A percentile compares a stretch with the other conserved stretches of the same genome.
These are phyloP conservation scores for Nettapus auritus DNA, from an alignment of 2,113 vertebrate genomes.

Conservation along the genomic window DNA sequence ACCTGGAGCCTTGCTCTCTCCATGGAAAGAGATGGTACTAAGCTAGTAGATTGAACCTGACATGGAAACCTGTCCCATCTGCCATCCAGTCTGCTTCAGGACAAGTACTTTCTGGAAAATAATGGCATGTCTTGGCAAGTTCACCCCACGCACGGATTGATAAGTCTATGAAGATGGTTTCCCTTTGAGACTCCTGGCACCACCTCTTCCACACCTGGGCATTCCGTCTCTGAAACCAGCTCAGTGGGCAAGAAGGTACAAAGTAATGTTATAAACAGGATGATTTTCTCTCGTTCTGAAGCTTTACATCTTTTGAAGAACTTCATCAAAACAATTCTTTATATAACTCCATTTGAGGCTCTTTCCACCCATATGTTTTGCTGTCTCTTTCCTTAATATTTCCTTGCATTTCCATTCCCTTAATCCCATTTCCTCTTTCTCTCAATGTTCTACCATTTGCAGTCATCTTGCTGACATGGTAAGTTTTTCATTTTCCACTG, in stretches of 20 bases:
- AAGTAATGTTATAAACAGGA: not conserved
- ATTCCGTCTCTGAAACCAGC: not conserved
- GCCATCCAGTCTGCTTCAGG: not conserved
- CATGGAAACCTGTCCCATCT: not conserved
- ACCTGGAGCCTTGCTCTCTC: not conserved
- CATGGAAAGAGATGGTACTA: not conserved
- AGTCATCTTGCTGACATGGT: constrained; percentile 44
- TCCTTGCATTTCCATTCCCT: constrained; percentile 17
- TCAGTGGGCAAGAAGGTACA: not conserved
- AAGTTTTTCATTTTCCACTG: constrained; percentile 56
- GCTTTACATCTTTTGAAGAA: not conserved
- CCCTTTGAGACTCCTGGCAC: not conserved
- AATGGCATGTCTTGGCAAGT: not conserved
- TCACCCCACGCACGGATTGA: not conserved
- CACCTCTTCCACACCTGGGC: not conserved
- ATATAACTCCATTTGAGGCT: not conserved
- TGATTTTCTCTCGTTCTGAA: not conserved
- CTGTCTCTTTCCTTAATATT: not conserved
- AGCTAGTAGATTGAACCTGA: not conserved
- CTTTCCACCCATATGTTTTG: not conserved
- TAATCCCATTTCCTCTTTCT: not conserved
- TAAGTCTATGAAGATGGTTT: not conserved
- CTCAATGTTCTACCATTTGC: not conserved
- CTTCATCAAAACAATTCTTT: not conserved
- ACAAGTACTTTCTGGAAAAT: not conserved